These are phyloP conservation scores for Heteronetta atricapilla DNA, from an alignment of 2,113 vertebrate species.

Conservation along the genomic window DNA sequence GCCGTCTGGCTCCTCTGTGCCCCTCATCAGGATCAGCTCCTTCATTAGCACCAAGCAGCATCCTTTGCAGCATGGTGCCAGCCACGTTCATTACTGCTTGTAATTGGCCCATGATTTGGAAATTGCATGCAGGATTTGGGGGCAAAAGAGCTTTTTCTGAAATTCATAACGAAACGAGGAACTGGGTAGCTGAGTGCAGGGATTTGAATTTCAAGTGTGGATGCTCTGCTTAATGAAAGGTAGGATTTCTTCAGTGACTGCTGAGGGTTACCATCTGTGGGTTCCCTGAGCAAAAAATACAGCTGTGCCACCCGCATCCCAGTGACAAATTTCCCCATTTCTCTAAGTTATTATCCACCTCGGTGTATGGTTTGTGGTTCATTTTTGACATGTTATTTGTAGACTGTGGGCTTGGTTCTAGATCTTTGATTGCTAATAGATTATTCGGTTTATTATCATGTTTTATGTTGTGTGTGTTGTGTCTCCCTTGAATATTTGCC, in stretches of 20 bases:
- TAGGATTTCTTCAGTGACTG: not conserved
- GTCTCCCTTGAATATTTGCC: not conserved
- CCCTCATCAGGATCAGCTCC: fast-evolving
- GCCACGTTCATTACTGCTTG: fast-evolving
- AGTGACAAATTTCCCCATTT: not conserved
- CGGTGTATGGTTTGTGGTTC: not conserved
- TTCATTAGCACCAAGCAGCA: not conserved
- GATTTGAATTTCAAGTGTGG: not conserved
- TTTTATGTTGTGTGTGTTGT: not conserved
- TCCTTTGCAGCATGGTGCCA: not conserved
- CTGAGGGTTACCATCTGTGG: not conserved
- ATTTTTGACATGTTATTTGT: not conserved
- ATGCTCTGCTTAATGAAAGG: not conserved
- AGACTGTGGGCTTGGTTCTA: not conserved
- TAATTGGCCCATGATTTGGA: conserved; percentile 5
- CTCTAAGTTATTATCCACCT: not conserved
- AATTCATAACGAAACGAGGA: not conserved
- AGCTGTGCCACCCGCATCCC: not conserved
- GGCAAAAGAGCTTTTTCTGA: not conserved
- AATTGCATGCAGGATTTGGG: not conserved
- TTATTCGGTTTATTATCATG: not conserved
- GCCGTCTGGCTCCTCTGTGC: not conserved
- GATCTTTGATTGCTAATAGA: not conserved
- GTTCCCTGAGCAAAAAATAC: not conserved
- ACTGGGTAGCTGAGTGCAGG: not conserved